phyloP scores from a whole-genome alignment of 2,888 invertebrate species.

The Hermodice carunculata region DNA sequence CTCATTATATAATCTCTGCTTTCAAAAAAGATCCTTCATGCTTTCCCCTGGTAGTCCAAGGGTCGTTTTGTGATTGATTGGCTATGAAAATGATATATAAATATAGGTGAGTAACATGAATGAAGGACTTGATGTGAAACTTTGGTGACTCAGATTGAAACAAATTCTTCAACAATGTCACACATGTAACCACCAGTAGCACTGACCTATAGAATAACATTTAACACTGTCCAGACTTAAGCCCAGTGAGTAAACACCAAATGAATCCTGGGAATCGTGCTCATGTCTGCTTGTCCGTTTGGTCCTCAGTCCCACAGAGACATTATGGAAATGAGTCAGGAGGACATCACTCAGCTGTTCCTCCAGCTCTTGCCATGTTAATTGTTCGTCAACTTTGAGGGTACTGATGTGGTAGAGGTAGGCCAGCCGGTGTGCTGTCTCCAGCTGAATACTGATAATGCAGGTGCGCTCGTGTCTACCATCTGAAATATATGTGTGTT shows the following conservation, averaged over 20 bases:
- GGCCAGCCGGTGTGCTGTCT: too few relatives aligned
- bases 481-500: too few relatives aligned
- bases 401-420: conserved; percentile 47
- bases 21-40: too few relatives aligned
- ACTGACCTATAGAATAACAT: conserved; percentile 36
- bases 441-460: conserved; percentile 23
- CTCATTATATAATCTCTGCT: too few relatives aligned
- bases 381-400: conserved; percentile 40
- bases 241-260: conserved; percentile 46
- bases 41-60: too few relatives aligned
- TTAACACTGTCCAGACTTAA: conserved; percentile 53
- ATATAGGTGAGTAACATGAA: too few relatives aligned
- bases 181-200: background rate
- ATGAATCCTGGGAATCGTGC: conserved; percentile 31
- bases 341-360: conserved; percentile 45
- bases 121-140: too few relatives aligned
- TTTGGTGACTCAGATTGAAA: too few relatives aligned
- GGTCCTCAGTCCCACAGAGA: conserved; percentile 58
- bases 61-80: too few relatives aligned
- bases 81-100: too few relatives aligned
- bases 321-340: conserved; percentile 49
- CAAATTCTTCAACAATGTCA: too few relatives aligned
- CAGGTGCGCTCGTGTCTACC: conserved; percentile 22
- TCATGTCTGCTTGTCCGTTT: conserved; percentile 54
- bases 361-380: conserved; percentile 55